Evolutionary conservation across 1,140 invertebrate genomes (phyloP), one percentile per base, ranked within the genome.

Genomic region (Aradophagus sp.): DNA sequence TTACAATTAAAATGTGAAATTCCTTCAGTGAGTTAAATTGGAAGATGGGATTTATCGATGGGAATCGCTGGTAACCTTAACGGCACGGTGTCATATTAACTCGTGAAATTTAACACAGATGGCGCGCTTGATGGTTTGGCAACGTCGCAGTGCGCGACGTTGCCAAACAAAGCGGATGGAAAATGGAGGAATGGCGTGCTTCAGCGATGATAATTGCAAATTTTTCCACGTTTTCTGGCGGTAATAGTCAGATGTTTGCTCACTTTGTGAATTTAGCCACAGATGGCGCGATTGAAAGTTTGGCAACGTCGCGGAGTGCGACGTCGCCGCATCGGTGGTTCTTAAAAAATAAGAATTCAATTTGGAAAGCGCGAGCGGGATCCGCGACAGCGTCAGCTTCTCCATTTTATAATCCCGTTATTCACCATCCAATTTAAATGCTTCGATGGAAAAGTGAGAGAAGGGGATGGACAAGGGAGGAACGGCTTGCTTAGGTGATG

Each of bases 201-300:
- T 56, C 27, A 0, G 20, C 16, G 39, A 1, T 34, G 45, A 34
- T 45, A 16, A 41, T 41, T 45, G 55, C 31, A 7, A 58, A 50
- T 55, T 48, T 47, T 45, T 66, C 19, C 20, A 10, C 61, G 41
- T 55, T 45, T 32, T 31, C 15, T 19, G 7, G 27, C 27, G 29
- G 14, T 48, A 36, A 45, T 36, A 23, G 68, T 47, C 73, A 62
- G 73, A 53, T 34, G 65, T 68, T 58, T 58, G 68, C 71, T 67
- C 65, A 62, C 68, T 63, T 80, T 80, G 83, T 84, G 81, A 80
- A 82, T 83, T 83, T 84, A 82, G 77, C 79, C 75, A 82, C 83
- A 85, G 84, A 85, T 84, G 82, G 82, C 79, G 76, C 80, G n/a
- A n/a, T n/a, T n/a, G n/a, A n/a, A n/a, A n/a, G n/a, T n/a, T n/a